Base-by-base conservation (phyloP, 2,888 invertebrate genomes). In the Lordiphosa fenestrarum region DNA sequence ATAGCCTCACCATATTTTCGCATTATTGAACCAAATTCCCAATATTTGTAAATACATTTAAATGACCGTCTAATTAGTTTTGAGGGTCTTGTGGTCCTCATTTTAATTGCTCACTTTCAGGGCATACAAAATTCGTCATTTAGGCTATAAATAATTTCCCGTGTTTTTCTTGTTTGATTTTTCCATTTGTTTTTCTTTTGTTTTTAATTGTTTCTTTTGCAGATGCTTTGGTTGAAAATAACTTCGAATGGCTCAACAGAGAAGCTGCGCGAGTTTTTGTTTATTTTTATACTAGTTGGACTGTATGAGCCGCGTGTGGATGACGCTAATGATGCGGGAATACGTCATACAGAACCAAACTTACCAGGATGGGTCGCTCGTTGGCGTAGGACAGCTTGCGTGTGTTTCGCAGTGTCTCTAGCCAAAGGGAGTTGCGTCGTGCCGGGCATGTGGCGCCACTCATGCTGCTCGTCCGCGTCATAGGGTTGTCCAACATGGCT, bases 181-280 rank as follows among this genome's bases (percentile, higher is more conserved):
- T 47, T 46, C 40, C 15, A 44, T 12, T 54, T 53, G 35, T 50
- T 50, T 23, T 56, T 53, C 30, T 53, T 51, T 42, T 66, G 44
- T 30, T 59, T 48, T 56, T 53, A 33, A 56, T 56, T 51, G 60
- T 48, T 33, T 53, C 44, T 51, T 54, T 33, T 83, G 81, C 84
- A 75, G 67, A 81, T 83, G 84, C 84, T 77, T 61, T 58, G 63
- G 76, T 80, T 84, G 61, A 84, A 84, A 77, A 77, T 77, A 80
- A 56, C 84, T 72, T 76, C 62, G 56, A 62, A 71, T 66, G 42
- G 83, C 69, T 69, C 50, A 61, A 52, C 60, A 38, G 57, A 51
- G 21, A 38, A 37, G 7, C 47, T 19, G 47, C 47, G 47, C 47
- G 47, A 30, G 36, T 33, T 21, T 9, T 47, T 47, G 47, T 47